A percentile compares a stretch with the other conserved stretches of the same genome.
These are phyloP conservation scores for Halcyon malimbica DNA, from an alignment of 2,113 vertebrate species.

Conservation along the genomic window DNA sequence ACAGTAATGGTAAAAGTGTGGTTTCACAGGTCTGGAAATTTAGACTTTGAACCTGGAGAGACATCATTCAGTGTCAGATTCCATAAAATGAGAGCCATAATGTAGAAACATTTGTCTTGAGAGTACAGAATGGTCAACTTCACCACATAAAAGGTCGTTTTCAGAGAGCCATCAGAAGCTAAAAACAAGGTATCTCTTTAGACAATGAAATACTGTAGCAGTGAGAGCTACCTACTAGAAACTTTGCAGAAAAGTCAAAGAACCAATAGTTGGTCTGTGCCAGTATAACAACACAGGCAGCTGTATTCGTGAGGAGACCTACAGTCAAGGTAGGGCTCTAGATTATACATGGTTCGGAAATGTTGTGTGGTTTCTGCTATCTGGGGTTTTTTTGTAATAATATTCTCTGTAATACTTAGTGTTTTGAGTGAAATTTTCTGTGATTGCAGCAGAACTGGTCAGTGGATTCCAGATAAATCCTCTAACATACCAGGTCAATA, in stretches of 20 bases:
- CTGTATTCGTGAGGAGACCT: neutral
- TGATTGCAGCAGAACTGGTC: neutral
- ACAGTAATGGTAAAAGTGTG: neutral
- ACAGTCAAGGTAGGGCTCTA: neutral
- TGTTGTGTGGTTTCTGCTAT: neutral
- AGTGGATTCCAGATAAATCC: neutral
- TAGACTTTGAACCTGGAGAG: slow-evolving; percentile 17
- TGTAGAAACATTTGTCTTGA: neutral
- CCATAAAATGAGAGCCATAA: neutral
- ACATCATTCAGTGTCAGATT: neutral
- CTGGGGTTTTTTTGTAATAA: neutral
- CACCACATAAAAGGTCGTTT: neutral
- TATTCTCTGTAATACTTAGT: neutral
- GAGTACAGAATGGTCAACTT: neutral
- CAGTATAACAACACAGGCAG: neutral
- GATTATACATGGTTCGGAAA: neutral
- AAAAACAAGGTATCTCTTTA: neutral
- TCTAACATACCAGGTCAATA: neutral
- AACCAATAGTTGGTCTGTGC: neutral
- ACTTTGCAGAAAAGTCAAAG: neutral
- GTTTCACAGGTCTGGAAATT: slow-evolving; percentile 26
- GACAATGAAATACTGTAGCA: neutral
- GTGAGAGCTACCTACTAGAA: neutral
- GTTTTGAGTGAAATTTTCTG: neutral
- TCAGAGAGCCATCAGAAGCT: neutral